These are phyloP conservation scores for Drosophila nr. fundita DNA, from an alignment of 2,888 invertebrate species.

Conservation along the genomic window DNA sequence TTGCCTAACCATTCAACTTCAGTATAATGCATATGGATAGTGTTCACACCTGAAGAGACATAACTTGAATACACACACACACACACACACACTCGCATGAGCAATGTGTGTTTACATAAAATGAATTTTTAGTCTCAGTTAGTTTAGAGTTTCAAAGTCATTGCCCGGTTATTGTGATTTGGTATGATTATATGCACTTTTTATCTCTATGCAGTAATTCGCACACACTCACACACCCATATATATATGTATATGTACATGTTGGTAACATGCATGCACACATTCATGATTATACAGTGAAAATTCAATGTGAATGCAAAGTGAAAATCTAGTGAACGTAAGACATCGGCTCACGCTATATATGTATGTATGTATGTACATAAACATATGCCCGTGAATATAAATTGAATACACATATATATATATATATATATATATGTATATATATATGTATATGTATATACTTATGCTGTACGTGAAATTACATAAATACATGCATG, in stretches of 20 bases:
- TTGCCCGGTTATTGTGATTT: constrained; percentile 36
- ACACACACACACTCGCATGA: neutral
- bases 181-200: constrained; percentile 24
- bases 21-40: neutral
- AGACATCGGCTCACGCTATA: constrained; percentile 44
- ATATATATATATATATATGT: neutral
- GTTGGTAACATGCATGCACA: constrained; percentile 19
- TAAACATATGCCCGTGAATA: constrained; percentile 5
- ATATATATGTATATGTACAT: constrained; percentile 1
- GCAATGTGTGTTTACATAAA: neutral
- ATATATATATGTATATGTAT: neutral
- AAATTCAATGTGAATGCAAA: constrained; percentile 72
- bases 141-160: constrained; percentile 34
- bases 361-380: constrained; percentile 16
- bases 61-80: constrained; percentile 1
- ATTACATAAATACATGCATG: constrained; percentile 23
- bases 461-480: constrained; percentile 3
- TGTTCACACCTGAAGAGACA: constrained; percentile 1
- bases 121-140: constrained; percentile 23
- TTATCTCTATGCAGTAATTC: constrained; percentile 41
- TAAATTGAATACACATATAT: constrained; percentile 13
- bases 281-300: constrained; percentile 55
- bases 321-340: constrained; percentile 64
- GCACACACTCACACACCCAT: constrained; percentile 12
- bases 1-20: neutral